phyloP scores from a whole-genome alignment of 2,888 invertebrate genomes.

The Mythimna lalbum region DNA sequence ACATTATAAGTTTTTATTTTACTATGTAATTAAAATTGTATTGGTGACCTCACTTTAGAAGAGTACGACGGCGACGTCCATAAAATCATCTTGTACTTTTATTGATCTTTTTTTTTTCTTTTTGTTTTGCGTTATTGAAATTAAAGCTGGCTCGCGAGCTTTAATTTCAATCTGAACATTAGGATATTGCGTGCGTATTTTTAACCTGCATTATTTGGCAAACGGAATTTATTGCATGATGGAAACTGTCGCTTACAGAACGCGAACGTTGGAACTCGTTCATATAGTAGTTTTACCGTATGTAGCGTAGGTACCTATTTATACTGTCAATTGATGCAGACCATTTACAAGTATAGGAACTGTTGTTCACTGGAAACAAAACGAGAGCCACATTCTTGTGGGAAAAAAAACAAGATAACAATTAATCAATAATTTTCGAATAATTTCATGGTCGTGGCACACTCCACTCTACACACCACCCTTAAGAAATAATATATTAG shows the following conservation, averaged over 20 bases:
- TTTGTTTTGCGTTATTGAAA: background rate
- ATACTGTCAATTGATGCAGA: background rate
- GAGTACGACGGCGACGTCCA: background rate
- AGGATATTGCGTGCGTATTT: too few relatives aligned
- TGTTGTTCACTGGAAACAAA: background rate
- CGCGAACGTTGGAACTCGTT: background rate
- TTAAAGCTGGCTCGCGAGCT: too few relatives aligned
- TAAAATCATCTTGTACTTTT: background rate
- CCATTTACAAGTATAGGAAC: background rate
- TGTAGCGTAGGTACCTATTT: too few relatives aligned
- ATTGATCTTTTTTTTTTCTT: background rate
- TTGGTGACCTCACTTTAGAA: background rate
- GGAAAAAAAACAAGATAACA: background rate
- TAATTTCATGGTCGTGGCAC: background rate
- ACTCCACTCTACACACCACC: background rate
- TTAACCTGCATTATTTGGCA: constrained; percentile 6
- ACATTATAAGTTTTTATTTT: background rate
- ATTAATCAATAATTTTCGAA: background rate
- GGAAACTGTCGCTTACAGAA: background rate
- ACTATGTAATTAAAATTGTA: background rate
- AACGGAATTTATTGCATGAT: constrained; percentile 15
- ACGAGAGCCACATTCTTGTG: background rate
- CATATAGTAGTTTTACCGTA: too few relatives aligned
- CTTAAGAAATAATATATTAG: background rate
- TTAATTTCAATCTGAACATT: too few relatives aligned